Evolutionary conservation across 2,797 vertebrate species (phyloP).

Genomic region (Gobionotothen gibberifrons): DNA sequence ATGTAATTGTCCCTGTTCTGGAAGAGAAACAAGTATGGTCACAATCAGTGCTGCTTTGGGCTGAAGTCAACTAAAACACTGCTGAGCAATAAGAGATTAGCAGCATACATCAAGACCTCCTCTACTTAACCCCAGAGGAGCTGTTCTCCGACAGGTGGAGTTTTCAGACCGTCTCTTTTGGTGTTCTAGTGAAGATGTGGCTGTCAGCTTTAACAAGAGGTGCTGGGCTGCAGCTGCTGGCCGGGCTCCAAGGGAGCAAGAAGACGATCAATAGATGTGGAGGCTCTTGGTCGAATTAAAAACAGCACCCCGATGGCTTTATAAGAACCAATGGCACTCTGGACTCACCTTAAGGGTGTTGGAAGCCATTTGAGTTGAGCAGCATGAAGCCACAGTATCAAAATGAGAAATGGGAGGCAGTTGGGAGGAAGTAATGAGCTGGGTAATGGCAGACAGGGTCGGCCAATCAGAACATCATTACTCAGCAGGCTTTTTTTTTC

Average conservation of each 20-base stretch:
- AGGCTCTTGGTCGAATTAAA: conserved; percentile 81
- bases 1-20: conserved; percentile 98
- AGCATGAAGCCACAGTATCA: conserved; percentile 62
- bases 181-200: conserved; percentile 60
- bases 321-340: conserved; percentile 77
- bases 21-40: background rate
- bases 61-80: conserved; percentile 4
- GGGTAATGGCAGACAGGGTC: conserved; percentile 74
- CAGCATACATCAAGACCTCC: background rate
- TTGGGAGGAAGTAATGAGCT: conserved; percentile 74
- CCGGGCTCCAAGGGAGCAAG: conserved; percentile 54
- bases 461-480: conserved; percentile 79
- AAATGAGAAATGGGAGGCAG: conserved; percentile 72
- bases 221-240: conserved; percentile 50
- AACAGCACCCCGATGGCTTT: conserved; percentile 78
- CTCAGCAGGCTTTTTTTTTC: conserved; percentile 66
- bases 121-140: conserved; percentile 26
- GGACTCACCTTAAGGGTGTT: conserved; percentile 65
- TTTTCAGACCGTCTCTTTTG: conserved; percentile 28
- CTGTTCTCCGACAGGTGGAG: conserved; percentile 36
- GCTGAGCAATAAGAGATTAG: conserved; percentile 11
- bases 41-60: conserved; percentile 1
- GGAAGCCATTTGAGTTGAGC: conserved; percentile 58
- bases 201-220: conserved; percentile 68
- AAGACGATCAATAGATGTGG: conserved; percentile 75